These are phyloP conservation scores for Hirtodrosophila cameraria DNA, from an alignment of 2,888 invertebrate genomes.

Conservation along the genomic window DNA sequence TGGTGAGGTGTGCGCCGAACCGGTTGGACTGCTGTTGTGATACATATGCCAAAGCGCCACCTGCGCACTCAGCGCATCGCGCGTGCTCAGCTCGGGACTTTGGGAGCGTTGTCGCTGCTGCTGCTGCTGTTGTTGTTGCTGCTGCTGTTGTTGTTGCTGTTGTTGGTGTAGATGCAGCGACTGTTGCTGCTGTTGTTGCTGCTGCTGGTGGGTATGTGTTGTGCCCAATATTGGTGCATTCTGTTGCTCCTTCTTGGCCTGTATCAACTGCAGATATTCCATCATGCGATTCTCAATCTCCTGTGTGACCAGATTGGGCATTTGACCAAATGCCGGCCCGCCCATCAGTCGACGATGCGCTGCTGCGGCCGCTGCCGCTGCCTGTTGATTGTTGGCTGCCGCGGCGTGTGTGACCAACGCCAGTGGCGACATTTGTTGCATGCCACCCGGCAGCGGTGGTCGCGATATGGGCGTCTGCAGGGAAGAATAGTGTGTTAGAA, in stretches of 20 bases:
- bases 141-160: slow-evolving; percentile 77
- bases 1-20: slow-evolving; percentile 84
- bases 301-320: slow-evolving; percentile 87
- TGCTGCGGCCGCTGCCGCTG: slow-evolving; percentile 85
- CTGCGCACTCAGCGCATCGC: slow-evolving; percentile 87
- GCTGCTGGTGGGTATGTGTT: slow-evolving; percentile 56
- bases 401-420: slow-evolving; percentile 87
- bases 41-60: slow-evolving; percentile 93
- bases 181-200: slow-evolving; percentile 58
- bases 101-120: slow-evolving; percentile 80
- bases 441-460: slow-evolving; percentile 86
- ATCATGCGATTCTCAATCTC: slow-evolving; percentile 92
- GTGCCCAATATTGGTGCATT: slow-evolving; percentile 40
- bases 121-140: slow-evolving; percentile 43
- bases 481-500: not conserved
- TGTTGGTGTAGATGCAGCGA: slow-evolving; percentile 37
- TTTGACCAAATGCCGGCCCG: slow-evolving; percentile 85
- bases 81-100: slow-evolving; percentile 84
- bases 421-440: slow-evolving; percentile 90
- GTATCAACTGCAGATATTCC: slow-evolving; percentile 91
- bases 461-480: slow-evolving; percentile 84
- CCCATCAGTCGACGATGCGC: slow-evolving; percentile 83
- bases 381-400: slow-evolving; percentile 85
- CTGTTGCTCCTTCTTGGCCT: slow-evolving; percentile 84
- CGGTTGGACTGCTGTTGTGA: slow-evolving; percentile 87